A percentile compares a stretch with the other conserved stretches of the same genome.
Evolutionary conservation across 2,113 vertebrate genomes (phyloP).

Genomic region (Corythornis vintsioides): DNA sequence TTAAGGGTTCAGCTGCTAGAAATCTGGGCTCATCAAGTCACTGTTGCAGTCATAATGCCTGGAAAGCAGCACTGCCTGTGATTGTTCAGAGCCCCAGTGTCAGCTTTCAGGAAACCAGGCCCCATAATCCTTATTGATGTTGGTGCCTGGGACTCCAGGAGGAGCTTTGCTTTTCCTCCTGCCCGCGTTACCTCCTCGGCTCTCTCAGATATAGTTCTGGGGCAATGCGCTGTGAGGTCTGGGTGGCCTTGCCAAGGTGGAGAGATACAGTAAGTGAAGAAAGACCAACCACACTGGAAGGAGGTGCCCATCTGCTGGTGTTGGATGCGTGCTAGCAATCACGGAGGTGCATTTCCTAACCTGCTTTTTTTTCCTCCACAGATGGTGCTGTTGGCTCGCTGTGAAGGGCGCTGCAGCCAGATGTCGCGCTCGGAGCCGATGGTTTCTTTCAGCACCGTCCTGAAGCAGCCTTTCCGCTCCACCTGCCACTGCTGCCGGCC

Average conservation of each 20-base stretch:
- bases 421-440: slow-evolving; percentile 91
- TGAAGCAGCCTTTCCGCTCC: slow-evolving; percentile 95
- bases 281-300: background rate
- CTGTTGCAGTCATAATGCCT: background rate
- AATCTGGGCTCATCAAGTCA: background rate
- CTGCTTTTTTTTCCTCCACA: slow-evolving; percentile 41
- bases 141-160: background rate
- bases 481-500: slow-evolving; percentile 94
- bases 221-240: background rate
- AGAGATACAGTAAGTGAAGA: background rate
- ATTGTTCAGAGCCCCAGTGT: background rate
- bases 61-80: background rate
- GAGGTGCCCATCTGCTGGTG: background rate
- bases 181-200: fast-evolving
- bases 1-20: background rate
- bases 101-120: background rate
- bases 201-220: background rate
- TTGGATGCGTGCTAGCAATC: fast-evolving
- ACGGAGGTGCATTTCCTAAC: background rate
- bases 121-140: background rate
- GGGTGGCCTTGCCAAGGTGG: background rate
- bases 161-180: background rate
- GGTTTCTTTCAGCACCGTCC: slow-evolving; percentile 94
- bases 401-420: slow-evolving; percentile 94
- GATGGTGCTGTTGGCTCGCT: slow-evolving; percentile 96